These are phyloP conservation scores for Synergus japonicus DNA, from an alignment of 2,888 invertebrate genomes.

Conservation along the genomic window DNA sequence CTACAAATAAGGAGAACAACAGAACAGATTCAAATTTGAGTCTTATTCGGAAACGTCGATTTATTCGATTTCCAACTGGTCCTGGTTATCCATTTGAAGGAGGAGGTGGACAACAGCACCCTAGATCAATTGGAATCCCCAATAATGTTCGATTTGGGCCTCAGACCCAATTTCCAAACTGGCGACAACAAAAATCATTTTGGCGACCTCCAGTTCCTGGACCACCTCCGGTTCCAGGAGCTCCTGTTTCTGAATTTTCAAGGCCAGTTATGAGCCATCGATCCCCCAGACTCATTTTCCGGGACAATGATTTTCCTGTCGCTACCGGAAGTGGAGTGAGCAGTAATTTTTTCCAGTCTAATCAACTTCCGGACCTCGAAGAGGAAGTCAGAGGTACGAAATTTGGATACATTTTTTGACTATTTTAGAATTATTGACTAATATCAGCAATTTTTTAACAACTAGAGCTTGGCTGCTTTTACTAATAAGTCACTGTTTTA, in stretches of 20 bases:
- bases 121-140: constrained; percentile 31
- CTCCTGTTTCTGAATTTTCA: constrained; percentile 54
- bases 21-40: constrained; percentile 46
- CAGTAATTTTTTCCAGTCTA: constrained; percentile 71
- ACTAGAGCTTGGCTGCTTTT: not conserved
- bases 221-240: constrained; percentile 47
- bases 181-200: constrained; percentile 73
- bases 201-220: constrained; percentile 66
- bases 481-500: not conserved
- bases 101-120: constrained; percentile 45
- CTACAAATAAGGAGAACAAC: constrained; percentile 10
- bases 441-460: not conserved
- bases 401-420: not conserved
- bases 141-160: constrained; percentile 59
- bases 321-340: constrained; percentile 64
- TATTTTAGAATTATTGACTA: not conserved
- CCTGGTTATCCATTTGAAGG: constrained; percentile 65
- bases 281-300: constrained; percentile 73
- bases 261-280: constrained; percentile 74
- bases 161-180: constrained; percentile 61
- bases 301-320: constrained; percentile 72
- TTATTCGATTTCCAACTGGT: constrained; percentile 68
- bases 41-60: constrained; percentile 61
- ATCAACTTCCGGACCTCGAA: constrained; percentile 73
- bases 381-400: constrained; percentile 73